Evolutionary conservation across 2,888 invertebrate species (phyloP).

Genomic region (Tipula helvola): DNA sequence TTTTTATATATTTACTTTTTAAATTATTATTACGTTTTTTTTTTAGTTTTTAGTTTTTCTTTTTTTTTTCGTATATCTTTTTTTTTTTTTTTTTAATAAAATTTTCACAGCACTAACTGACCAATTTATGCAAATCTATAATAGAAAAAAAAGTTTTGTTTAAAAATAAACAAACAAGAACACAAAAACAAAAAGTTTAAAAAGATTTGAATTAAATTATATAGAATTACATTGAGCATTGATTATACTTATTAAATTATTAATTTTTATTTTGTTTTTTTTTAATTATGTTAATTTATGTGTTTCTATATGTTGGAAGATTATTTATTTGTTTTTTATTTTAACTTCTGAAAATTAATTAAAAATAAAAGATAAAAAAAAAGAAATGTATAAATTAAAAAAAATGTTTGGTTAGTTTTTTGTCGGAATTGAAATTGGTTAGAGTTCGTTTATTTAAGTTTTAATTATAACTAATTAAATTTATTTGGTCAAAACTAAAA

Average conservation of each 20-base stretch:
- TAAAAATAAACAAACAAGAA: background rate
- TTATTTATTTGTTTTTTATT: slow-evolving; percentile 17
- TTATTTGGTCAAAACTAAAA: background rate
- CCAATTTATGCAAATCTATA: slow-evolving; percentile 27
- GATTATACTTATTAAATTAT: background rate
- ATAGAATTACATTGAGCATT: background rate
- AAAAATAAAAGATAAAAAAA: slow-evolving; percentile 7
- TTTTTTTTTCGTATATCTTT: slow-evolving; percentile 10
- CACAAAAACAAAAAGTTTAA: background rate
- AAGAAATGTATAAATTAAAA: slow-evolving; percentile 11
- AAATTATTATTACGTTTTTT: slow-evolving; percentile 5
- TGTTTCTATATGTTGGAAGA: background rate
- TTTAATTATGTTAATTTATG: background rate
- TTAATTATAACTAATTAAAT: background rate
- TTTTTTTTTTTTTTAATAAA: background rate
- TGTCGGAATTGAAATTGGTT: background rate
- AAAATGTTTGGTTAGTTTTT: slow-evolving; percentile 8
- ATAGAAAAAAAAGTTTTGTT: slow-evolving; percentile 18
- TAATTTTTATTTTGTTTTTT: background rate
- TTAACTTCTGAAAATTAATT: slow-evolving; percentile 22
- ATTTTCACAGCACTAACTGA: slow-evolving; percentile 19
- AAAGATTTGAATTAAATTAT: background rate
- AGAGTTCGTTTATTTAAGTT: background rate
- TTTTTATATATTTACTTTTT: background rate
- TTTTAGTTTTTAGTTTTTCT: slow-evolving; percentile 4